phyloP scores from a whole-genome alignment of 2,888 invertebrate genomes.

The Cerceris rybyensis region DNA sequence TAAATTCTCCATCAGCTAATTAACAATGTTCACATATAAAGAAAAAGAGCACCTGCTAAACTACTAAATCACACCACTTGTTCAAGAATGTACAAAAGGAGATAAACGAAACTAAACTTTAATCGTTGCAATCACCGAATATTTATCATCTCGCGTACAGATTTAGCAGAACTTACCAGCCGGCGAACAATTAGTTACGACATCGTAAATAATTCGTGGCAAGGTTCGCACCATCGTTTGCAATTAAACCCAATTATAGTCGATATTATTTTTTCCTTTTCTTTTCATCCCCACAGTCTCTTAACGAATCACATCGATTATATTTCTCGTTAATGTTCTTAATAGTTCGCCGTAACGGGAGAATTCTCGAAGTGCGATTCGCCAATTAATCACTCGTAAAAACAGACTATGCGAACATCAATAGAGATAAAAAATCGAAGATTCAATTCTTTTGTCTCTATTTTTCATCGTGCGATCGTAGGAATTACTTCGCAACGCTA shows the following conservation, averaged over 20 bases:
- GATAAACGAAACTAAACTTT: too few species aligned
- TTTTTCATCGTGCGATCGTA: slow-evolving; percentile 11
- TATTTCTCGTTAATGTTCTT: slow-evolving; percentile 11
- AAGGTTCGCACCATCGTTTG: background rate
- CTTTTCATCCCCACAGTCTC: background rate
- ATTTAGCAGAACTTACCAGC: background rate
- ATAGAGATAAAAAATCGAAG: slow-evolving; percentile 13
- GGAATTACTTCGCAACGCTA: slow-evolving; percentile 8
- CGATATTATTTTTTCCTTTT: background rate
- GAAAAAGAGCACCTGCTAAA: too few species aligned
- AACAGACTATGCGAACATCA: too few species aligned
- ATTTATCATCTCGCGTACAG: too few species aligned
- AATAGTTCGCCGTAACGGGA: background rate
- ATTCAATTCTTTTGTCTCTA: slow-evolving; percentile 2
- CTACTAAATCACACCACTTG: too few species aligned
- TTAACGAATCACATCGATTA: slow-evolving; percentile 9
- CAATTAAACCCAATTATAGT: slow-evolving; percentile 2
- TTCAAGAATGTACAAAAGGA: too few species aligned
- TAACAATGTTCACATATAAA: too few species aligned
- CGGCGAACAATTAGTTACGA: background rate
- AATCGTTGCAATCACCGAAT: too few species aligned
- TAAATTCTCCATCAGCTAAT: too few species aligned
- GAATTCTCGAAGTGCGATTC: too few species aligned
- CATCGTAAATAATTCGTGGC: background rate
- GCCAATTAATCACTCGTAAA: too few species aligned